These are phyloP conservation scores for Microchirus variegatus DNA, from an alignment of 2,797 vertebrate genomes.

Conservation along the genomic window DNA sequence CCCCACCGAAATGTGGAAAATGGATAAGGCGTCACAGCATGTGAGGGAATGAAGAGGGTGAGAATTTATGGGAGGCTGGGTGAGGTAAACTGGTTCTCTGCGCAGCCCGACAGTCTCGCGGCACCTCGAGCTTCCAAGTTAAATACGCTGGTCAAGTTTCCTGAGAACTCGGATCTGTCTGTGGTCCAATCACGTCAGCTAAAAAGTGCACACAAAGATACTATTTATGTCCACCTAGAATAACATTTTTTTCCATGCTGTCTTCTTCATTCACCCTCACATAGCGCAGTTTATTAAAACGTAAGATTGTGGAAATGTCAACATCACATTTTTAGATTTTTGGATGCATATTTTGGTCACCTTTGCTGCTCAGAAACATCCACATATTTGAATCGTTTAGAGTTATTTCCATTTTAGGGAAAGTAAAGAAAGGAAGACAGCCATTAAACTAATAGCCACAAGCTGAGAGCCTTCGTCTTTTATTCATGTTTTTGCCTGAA, in stretches of 20 bases:
- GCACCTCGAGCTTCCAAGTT: constrained; percentile 67
- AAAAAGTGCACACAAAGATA: constrained; percentile 56
- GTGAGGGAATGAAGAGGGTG: constrained; percentile 48
- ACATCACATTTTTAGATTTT: constrained; percentile 9
- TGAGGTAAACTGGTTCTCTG: constrained; percentile 44
- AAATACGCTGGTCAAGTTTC: constrained; percentile 71
- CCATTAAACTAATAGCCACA: constrained; percentile 26
- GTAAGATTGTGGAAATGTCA: neutral
- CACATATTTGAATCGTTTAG: constrained; percentile 14
- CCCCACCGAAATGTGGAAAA: constrained; percentile 61
- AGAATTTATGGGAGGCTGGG: constrained; percentile 66
- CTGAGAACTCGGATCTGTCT: constrained; percentile 48
- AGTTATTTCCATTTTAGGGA: constrained; percentile 29
- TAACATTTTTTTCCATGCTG: constrained; percentile 28
- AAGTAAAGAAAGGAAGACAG: constrained; percentile 15
- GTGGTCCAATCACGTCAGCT: constrained; percentile 57
- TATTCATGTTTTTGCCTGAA: constrained; percentile 47
- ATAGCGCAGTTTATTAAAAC: constrained; percentile 10
- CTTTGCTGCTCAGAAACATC: constrained; percentile 2
- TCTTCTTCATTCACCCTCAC: constrained; percentile 23
- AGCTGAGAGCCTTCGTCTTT: constrained; percentile 46
- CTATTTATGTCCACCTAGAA: constrained; percentile 53
- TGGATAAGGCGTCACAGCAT: constrained; percentile 46
- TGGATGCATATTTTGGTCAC: neutral
- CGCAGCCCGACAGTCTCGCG: constrained; percentile 45